phyloP scores from a whole-genome alignment of 1,140 invertebrate species.

The Sarcophaga bullata region DNA sequence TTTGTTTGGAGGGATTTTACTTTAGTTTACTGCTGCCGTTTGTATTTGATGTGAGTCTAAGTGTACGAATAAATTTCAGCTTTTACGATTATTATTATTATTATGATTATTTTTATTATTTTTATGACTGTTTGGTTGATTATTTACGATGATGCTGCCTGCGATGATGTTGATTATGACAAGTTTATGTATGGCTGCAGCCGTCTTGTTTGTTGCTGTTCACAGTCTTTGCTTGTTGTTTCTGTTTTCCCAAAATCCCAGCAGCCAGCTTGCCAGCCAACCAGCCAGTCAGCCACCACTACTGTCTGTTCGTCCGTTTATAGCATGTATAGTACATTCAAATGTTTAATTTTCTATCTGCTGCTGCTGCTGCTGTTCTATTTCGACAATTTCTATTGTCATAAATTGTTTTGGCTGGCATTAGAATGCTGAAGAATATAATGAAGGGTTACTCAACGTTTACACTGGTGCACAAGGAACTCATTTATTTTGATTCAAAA shows the following conservation, averaged over 20 bases:
- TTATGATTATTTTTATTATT: constrained; percentile 59
- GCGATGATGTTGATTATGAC: neutral
- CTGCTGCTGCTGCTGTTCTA: neutral
- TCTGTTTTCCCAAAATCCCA: constrained; percentile 33
- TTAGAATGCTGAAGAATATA: neutral
- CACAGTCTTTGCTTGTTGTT: constrained; percentile 17
- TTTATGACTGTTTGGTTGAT: constrained; percentile 17
- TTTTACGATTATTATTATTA: constrained; percentile 60
- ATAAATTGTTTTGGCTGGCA: constrained; percentile 2
- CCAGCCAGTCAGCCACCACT: constrained; percentile 30
- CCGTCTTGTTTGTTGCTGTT: constrained; percentile 12
- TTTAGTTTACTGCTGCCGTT: constrained; percentile 32
- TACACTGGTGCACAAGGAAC: neutral
- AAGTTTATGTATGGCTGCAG: neutral
- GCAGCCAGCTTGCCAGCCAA: constrained; percentile 25
- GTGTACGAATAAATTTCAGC: constrained; percentile 47
- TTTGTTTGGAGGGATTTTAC: neutral
- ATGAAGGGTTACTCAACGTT: neutral
- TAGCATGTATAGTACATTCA: neutral
- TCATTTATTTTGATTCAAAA: constrained; percentile 11
- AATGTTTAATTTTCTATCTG: neutral
- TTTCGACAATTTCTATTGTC: constrained; percentile 1
- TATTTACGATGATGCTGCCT: neutral
- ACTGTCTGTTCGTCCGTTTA: constrained; percentile 11
- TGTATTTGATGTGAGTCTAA: constrained; percentile 33